Evolutionary conservation across 2,888 invertebrate genomes (phyloP).

Genomic region (Pantelozetes paolii): DNA sequence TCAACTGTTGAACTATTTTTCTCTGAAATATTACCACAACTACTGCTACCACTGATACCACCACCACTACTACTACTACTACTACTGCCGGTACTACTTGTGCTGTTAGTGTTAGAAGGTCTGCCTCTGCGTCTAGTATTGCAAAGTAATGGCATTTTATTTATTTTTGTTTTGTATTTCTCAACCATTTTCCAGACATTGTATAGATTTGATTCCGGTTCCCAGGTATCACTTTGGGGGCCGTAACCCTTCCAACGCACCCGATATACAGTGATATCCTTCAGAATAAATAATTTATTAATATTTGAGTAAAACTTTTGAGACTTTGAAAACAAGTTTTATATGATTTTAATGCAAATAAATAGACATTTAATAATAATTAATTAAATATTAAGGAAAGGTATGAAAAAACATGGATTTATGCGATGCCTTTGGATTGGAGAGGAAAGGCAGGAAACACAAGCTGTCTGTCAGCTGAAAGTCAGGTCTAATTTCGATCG

Average conservation of each 20-base stretch:
- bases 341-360: background rate
- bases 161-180: constrained; percentile 47
- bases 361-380: no score
- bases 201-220: constrained; percentile 52
- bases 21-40: background rate
- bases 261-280: constrained; percentile 46
- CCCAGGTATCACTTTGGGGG: constrained; percentile 52
- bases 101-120: background rate
- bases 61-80: no score
- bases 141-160: constrained; percentile 19
- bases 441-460: constrained; percentile 1
- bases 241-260: constrained; percentile 53
- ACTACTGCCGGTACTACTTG: background rate
- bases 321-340: background rate
- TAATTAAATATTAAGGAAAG: no score
- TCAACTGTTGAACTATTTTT: constrained; percentile 25
- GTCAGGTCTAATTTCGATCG: constrained; percentile 22
- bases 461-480: constrained; percentile 16
- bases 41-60: no score
- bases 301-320: background rate
- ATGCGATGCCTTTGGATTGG: background rate
- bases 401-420: background rate
- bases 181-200: constrained; percentile 52
- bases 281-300: no score
- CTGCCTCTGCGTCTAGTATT: constrained; percentile 18